phyloP scores from a whole-genome alignment of 2,113 vertebrate genomes.

The Neogale vison region DNA sequence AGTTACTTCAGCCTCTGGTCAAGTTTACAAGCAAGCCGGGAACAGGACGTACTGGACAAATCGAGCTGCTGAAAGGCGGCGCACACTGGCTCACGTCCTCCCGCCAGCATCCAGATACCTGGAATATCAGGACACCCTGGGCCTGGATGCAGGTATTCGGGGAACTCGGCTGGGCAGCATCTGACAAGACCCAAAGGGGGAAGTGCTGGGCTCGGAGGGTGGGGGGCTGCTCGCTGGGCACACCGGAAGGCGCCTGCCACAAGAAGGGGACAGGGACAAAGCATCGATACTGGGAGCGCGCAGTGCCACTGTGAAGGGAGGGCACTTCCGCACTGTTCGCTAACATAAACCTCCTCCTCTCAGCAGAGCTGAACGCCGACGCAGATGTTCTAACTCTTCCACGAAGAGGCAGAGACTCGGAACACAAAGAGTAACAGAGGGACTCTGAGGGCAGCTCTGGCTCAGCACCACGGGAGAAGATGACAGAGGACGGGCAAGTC shows the following conservation, averaged over 20 bases:
- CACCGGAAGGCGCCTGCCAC: neutral
- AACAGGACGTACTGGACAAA: neutral
- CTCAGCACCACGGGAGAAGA: neutral
- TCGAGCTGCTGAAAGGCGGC: neutral
- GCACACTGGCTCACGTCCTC: neutral
- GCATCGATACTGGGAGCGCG: neutral
- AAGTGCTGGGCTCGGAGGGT: neutral
- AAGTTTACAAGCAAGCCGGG: neutral
- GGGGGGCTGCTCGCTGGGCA: neutral
- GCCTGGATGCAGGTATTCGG: rapidly evolving
- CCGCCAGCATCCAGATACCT: neutral
- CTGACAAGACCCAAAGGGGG: neutral
- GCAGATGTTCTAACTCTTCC: neutral
- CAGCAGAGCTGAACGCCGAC: neutral
- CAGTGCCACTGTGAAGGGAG: neutral
- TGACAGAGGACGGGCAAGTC: neutral
- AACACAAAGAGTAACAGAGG: rapidly evolving
- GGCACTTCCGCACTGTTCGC: neutral
- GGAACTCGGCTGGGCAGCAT: rapidly evolving
- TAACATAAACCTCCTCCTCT: neutral
- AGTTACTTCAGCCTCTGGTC: too few relatives aligned
- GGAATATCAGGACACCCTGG: neutral
- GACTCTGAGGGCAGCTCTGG: neutral
- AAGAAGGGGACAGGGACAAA: neutral
- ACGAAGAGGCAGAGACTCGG: neutral